Evolutionary conservation across 2,888 invertebrate species (phyloP), one percentile per base, ranked within the genome.

Genomic region (Acanthosepion pharaonis): DNA sequence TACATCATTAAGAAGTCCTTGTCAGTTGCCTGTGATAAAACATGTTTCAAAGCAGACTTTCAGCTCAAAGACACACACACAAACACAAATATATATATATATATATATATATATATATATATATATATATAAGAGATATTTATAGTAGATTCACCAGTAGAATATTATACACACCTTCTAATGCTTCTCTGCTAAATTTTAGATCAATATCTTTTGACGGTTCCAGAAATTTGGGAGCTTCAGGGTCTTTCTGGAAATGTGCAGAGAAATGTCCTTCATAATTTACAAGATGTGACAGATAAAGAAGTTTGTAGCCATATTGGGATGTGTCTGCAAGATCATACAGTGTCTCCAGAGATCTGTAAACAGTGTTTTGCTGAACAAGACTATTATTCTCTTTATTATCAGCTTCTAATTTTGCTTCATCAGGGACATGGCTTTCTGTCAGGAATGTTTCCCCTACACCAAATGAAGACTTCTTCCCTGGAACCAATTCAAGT

Each of bases 121-220:
- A 53, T 53, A 53, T 53, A 53, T 53, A 53, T 53, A 53, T 53
- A 53, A 53, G 9, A 53, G 0, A 53, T 53, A 53, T 53, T 15
- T 53, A 53, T 53, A 53, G 9, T 15, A 15, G 15, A 0, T 15
- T 53, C 15, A 53, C 53, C 53, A 53, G 53, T 53, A 53, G 1
- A 15, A 55, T 55, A 59, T 23, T 59, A 9, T 78, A 78, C 78
- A 15, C 78, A 78, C 78, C 78, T 78, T 78, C 78, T 33, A 78
- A 78, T n/a, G 78, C 78, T 78, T 78, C 78, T 78, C 78, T n/a
- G 78, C 78, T 78, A 78, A 78, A 78, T n/a, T 78, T 78, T n/a
- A 78, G n/a, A n/a, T 78, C 78, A 78, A 78, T 78, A 11, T 78
- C 78, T 78, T 78, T 78, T 15, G 78, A 78, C 33, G 78, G 78